phyloP scores from a whole-genome alignment of 2,888 invertebrate genomes.

The Rhagonycha fulva region DNA sequence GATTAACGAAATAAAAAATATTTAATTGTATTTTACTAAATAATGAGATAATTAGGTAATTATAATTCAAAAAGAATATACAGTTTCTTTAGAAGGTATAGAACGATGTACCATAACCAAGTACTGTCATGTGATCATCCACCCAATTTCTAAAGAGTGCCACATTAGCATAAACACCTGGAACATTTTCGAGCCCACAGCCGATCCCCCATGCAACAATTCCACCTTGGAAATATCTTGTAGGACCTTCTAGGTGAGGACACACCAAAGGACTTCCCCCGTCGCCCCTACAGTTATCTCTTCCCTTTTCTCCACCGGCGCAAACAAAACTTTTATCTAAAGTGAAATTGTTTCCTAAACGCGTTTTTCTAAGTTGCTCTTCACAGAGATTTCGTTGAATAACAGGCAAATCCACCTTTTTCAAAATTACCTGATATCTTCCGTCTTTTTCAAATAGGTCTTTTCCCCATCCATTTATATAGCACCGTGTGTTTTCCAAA shows the following conservation, averaged over 20 bases:
- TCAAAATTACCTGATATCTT: slow-evolving; percentile 60
- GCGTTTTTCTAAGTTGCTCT: slow-evolving; percentile 63
- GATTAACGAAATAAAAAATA: too few relatives aligned
- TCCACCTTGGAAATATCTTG: too few relatives aligned
- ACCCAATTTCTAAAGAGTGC: too few relatives aligned
- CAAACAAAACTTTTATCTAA: slow-evolving; percentile 65
- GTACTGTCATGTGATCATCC: slow-evolving; percentile 46
- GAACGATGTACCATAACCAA: too few relatives aligned
- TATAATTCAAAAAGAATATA: too few relatives aligned
- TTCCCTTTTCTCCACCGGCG: slow-evolving; percentile 48
- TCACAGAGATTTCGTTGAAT: slow-evolving; percentile 55
- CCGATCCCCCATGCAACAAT: too few relatives aligned
- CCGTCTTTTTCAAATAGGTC: slow-evolving; percentile 65
- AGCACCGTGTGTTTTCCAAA: slow-evolving; percentile 60
- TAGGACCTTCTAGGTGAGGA: slow-evolving; percentile 57
- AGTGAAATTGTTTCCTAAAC: slow-evolving; percentile 68
- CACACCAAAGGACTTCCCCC: slow-evolving; percentile 83
- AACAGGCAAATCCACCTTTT: slow-evolving; percentile 72
- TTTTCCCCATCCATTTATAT: slow-evolving; percentile 78
- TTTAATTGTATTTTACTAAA: too few relatives aligned
- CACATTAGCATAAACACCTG: too few relatives aligned
- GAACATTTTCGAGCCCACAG: too few relatives aligned
- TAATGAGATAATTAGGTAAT: too few relatives aligned
- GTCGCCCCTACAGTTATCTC: slow-evolving; percentile 75
- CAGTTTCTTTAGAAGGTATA: too few relatives aligned